phyloP scores from a whole-genome alignment of 2,113 vertebrate species.

The Sinocyclocheilus anophthalmus region DNA sequence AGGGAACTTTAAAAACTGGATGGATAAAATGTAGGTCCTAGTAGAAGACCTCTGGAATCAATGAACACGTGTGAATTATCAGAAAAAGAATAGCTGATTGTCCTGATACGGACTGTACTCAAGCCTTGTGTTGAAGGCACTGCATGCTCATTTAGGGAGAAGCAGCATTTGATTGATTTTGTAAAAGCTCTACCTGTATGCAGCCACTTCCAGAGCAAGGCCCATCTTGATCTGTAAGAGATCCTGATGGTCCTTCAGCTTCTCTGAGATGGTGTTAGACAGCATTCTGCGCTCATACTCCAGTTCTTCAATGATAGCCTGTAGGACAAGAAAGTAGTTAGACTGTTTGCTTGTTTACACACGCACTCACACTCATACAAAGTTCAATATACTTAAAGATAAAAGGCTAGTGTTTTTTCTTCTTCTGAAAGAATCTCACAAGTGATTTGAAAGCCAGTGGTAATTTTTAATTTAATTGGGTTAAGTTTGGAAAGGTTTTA shows the following conservation, averaged over 20 bases:
- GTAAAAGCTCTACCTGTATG: constrained; percentile 84
- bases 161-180: not conserved
- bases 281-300: constrained; percentile 86
- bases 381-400: too few species aligned
- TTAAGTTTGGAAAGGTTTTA: too few species aligned
- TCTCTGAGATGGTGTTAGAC: constrained; percentile 78
- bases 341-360: not conserved
- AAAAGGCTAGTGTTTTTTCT: too few species aligned
- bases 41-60: not conserved
- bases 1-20: not conserved
- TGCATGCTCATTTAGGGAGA: not conserved
- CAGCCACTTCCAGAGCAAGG: constrained; percentile 89
- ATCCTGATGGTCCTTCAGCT: constrained; percentile 87
- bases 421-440: too few species aligned
- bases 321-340: constrained; percentile 51
- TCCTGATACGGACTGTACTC: not conserved
- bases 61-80: not conserved
- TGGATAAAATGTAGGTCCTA: too few species aligned
- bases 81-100: not conserved
- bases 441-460: too few species aligned
- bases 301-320: constrained; percentile 84
- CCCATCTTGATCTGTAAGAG: constrained; percentile 89
- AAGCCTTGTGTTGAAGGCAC: not conserved
- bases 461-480: too few species aligned
- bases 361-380: not conserved